These are phyloP conservation scores for Tenebrio molitor DNA, from an alignment of 1,140 invertebrate genomes.

Conservation along the genomic window DNA sequence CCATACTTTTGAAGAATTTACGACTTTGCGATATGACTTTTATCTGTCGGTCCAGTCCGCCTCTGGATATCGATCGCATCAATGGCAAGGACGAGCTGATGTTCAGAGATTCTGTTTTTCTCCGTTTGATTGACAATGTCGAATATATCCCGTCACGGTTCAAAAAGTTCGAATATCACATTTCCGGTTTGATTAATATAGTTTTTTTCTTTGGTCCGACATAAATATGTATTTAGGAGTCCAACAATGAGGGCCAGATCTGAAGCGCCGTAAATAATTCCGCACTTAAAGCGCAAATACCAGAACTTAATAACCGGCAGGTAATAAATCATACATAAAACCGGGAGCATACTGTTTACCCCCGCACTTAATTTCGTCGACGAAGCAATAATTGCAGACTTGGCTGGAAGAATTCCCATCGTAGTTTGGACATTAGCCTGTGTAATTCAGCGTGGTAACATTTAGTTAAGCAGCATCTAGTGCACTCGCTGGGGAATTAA, in stretches of 20 bases:
- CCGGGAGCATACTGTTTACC: constrained; percentile 20
- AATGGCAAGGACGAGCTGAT: constrained; percentile 1
- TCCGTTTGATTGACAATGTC: constrained; percentile 17
- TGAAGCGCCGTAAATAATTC: constrained; percentile 17
- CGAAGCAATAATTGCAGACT: constrained; percentile 35
- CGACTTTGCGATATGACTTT: neutral
- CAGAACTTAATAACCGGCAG: constrained; percentile 19
- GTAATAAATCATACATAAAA: constrained; percentile 32
- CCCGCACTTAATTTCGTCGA: constrained; percentile 13
- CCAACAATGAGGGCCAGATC: neutral
- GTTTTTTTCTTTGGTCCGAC: neutral
- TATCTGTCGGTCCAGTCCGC: neutral
- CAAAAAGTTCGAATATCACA: constrained; percentile 14
- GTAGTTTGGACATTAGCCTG: constrained; percentile 47
- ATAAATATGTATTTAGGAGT: constrained; percentile 26
- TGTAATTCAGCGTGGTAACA: constrained; percentile 50
- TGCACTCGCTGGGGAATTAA: constrained; percentile 50
- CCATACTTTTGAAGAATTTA: no score
- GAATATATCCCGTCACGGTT: constrained; percentile 23
- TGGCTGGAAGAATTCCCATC: constrained; percentile 26
- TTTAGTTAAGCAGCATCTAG: constrained; percentile 50
- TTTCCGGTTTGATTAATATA: constrained; percentile 22
- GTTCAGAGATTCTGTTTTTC: constrained; percentile 27
- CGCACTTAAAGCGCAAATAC: constrained; percentile 20
- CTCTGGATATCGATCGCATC: neutral